Evolutionary conservation across 2,888 invertebrate genomes (phyloP).

Genomic region (Lymantria dispar): DNA sequence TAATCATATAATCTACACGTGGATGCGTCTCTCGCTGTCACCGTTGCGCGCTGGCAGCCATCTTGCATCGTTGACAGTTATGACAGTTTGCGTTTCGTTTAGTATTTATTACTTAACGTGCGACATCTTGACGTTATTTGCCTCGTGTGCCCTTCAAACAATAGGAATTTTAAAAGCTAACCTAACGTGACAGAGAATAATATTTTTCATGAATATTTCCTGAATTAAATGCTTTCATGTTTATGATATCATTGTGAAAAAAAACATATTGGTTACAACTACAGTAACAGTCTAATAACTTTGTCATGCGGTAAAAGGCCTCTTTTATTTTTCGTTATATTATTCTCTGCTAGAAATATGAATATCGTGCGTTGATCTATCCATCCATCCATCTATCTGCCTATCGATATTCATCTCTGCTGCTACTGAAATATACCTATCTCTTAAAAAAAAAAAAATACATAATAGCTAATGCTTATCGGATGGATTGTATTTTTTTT

Average conservation of each 20-base stretch:
- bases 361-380: no score
- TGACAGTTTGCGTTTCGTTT: constrained; percentile 24
- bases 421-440: no score
- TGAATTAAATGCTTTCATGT: neutral
- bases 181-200: constrained; percentile 8
- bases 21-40: constrained; percentile 18
- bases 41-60: constrained; percentile 17
- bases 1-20: constrained; percentile 16
- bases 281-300: no score
- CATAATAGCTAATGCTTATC: no score
- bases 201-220: neutral
- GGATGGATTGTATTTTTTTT: no score
- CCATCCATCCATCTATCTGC: no score
- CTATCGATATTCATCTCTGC: no score
- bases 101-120: constrained; percentile 22
- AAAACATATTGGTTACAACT: neutral
- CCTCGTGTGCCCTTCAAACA: constrained; percentile 25
- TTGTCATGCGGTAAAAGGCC: no score
- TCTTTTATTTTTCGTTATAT: no score
- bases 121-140: constrained; percentile 14
- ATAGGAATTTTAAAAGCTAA: constrained; percentile 15
- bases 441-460: no score
- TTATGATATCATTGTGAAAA: neutral
- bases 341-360: no score
- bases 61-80: constrained; percentile 27